A percentile compares a stretch with the other conserved stretches of the same genome.
These are phyloP conservation scores for Calliopum simillimum DNA, from an alignment of 2,888 invertebrate genomes.

Conservation along the genomic window DNA sequence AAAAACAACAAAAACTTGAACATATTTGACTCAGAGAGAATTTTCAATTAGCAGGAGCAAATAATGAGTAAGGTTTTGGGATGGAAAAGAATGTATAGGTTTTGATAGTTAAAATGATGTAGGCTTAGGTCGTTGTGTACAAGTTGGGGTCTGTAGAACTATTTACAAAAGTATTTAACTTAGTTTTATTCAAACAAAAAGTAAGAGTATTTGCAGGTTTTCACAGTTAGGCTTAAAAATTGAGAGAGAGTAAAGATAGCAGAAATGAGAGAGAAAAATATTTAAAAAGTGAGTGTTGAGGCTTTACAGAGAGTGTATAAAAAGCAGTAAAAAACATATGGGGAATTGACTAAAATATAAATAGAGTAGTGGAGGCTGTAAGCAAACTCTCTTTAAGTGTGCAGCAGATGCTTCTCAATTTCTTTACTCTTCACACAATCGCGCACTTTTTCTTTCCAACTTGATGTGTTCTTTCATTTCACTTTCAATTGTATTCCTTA, in stretches of 20 bases:
- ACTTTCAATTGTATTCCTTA: conserved; percentile 15
- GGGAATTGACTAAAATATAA: neutral
- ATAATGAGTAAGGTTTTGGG: conserved; percentile 36
- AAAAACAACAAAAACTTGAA: neutral
- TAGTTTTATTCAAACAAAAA: conserved; percentile 28
- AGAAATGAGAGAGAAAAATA: neutral
- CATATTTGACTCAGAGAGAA: neutral
- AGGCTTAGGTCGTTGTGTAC: no score
- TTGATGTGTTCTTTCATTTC: conserved; percentile 33
- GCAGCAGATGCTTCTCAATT: no score
- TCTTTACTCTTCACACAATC: neutral
- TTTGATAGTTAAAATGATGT: no score
- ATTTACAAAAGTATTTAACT: conserved; percentile 40
- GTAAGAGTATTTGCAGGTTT: conserved; percentile 56
- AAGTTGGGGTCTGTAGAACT: conserved; percentile 33
- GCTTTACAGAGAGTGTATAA: neutral
- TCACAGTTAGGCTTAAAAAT: conserved; percentile 23
- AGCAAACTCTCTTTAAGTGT: neutral
- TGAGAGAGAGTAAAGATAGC: neutral
- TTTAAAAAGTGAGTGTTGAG: no score
- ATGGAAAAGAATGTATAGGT: conserved; percentile 40
- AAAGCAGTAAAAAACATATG: neutral
- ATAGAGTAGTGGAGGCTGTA: neutral
- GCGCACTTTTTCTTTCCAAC: conserved; percentile 38
- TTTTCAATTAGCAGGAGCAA: conserved; percentile 30